Evolutionary conservation across 2,797 vertebrate species (phyloP), one percentile per base, ranked within the genome.

Genomic region (Fringilla coelebs): DNA sequence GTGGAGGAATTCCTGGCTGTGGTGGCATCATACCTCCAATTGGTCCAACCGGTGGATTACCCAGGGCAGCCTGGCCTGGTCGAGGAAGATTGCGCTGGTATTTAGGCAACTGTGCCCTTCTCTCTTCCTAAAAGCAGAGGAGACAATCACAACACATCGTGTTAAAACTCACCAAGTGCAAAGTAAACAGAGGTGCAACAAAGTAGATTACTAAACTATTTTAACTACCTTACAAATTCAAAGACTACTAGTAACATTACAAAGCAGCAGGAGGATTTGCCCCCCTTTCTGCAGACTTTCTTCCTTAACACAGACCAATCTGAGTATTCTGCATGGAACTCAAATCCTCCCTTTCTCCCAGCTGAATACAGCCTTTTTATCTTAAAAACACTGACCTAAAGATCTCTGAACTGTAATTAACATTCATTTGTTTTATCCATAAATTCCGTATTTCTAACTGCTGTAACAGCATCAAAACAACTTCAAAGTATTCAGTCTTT

Each of bases 61-160:
- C 98, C 94, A 98, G 98, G 88, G 98, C 97, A 90, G 98, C 98
- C 96, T 99, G 99, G 85, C 99, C 99, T 21, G 98, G 98, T 38
- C 99, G 98, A 92, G 99, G 99, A 90, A 99, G 97, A 91, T 99
- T 98, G 91, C 99, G 99, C 91, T 99, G 99, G 88, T 99, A 99
- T 79, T 99, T 99, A 76, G 99, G 99, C 97, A 99, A 96, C 97
- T 99, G 99, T n/a, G 99, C 98, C 97, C 98, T 98, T 97, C 99
- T 98, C 96, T 99, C 99, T 97, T 99, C 99, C 99, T 99, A 97
- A 43, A 60, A 96, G 48, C 74, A 95, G 32, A 96, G 26, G 6
- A 87, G 11, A 94, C 46, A 94, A 71, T 29, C 68, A 5, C 17
- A 85, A 75, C 32, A 51, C 17, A 12, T 0, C 3, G 6, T 26